Evolutionary conservation across 2,888 invertebrate species (phyloP).

Genomic region (Keiferia lycopersicella): DNA sequence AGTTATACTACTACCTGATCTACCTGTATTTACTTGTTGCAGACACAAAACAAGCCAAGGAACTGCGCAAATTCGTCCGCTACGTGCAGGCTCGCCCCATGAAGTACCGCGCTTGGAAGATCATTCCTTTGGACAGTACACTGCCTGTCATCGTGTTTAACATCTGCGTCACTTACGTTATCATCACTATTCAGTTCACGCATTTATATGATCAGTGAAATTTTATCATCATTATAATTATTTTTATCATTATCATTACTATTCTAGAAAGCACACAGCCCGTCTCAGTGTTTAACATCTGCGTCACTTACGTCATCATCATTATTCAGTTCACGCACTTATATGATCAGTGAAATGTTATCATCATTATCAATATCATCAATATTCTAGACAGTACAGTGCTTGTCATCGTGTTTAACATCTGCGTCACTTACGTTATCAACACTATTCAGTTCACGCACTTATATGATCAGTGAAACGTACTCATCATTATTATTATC

Average conservation of each 20-base stretch:
- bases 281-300: constrained; percentile 22
- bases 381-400: constrained; percentile 21
- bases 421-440: constrained; percentile 26
- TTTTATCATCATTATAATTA: not conserved
- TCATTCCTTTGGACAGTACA: constrained; percentile 23
- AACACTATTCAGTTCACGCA: constrained; percentile 27
- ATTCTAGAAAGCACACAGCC: constrained; percentile 23
- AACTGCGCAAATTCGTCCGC: constrained; percentile 21
- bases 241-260: no score
- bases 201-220: constrained; percentile 21
- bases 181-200: constrained; percentile 27
- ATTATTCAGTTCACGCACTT: constrained; percentile 27
- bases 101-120: constrained; percentile 26
- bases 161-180: constrained; percentile 27
- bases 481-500: not conserved
- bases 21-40: no score
- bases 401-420: constrained; percentile 22
- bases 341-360: constrained; percentile 3
- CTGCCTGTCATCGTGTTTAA: constrained; percentile 25
- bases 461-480: constrained; percentile 11
- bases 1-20: no score
- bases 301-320: constrained; percentile 27
- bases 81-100: constrained; percentile 29
- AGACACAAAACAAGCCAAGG: not conserved
- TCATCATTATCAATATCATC: not conserved